Conservation (phyloP, 1,140 invertebrate species). For the Paralvinella palmiformis region DNA sequence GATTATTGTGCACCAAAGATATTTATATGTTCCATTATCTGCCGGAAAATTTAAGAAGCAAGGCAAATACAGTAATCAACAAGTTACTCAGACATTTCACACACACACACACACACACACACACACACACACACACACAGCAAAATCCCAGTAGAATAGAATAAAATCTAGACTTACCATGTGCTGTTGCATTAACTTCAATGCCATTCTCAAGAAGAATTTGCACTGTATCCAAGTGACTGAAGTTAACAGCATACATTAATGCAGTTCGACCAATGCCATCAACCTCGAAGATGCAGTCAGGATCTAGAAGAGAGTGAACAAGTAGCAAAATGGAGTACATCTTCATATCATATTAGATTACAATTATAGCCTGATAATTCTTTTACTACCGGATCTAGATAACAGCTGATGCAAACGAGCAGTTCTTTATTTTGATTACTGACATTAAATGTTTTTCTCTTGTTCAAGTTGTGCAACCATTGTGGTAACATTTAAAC, state of each 20-base stretch:
- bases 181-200: constrained; percentile 42
- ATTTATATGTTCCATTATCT: no score
- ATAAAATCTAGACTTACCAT: constrained; percentile 30
- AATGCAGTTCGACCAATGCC: constrained; percentile 41
- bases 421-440: no score
- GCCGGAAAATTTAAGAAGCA: no score
- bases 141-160: neutral
- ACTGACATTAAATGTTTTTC: no score
- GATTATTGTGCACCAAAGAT: no score
- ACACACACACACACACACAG: neutral
- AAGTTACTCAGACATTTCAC: neutral
- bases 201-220: constrained; percentile 38
- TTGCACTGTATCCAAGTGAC: constrained; percentile 37
- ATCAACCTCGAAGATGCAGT: constrained; percentile 36
- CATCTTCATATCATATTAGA: neutral
- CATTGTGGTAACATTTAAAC: no score
- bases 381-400: no score
- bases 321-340: neutral
- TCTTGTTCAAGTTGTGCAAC: no score
- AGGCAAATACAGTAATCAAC: neutral
- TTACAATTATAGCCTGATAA: neutral
- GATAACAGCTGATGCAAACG: no score
- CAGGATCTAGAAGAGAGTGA: constrained; percentile 28
- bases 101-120: neutral
- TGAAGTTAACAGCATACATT: constrained; percentile 46